Evolutionary conservation across 2,113 vertebrate species (phyloP), one percentile per base, ranked within the genome.

Genomic region (Laterallus jamaicensis): DNA sequence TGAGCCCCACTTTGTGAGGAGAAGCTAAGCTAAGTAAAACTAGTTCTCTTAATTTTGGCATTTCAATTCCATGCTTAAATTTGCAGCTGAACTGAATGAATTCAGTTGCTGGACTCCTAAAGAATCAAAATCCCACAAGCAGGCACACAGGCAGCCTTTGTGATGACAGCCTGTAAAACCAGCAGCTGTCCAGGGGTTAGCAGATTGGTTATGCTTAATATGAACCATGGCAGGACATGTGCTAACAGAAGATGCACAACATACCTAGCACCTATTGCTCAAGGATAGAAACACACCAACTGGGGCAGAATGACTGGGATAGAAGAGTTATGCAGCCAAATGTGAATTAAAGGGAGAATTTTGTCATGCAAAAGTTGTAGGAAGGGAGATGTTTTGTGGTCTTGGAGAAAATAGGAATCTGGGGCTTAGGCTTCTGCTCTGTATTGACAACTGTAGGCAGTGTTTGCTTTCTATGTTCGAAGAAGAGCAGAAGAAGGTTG

Each of bases 161-260:
- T 95, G 96, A 37, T 94, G 94, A 35, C 93, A 97, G 92, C 71
- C 68, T 96, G 90, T 67, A 81, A 86, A 80, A 59, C 55, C 93
- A 95, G 94, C 95, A 96, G 96, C 94, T 97, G 95, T 44, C 64
- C 92, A 92, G 88, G 95, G 76, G 82, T 93, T 86, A 90, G 86
- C 52, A 81, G 52, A 40, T 84, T 88, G 95, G 79, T 62, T 87
- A 44, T 86, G 90, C 85, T 71, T 54, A 49, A 4, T 49, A 73
- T 52, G 82, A 67, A 32, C 82, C 42, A 3, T 42, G 31, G 86
- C 50, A 15, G 68, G 90, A 47, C 58, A 39, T 74, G 85, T 56
- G 84, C 15, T 9, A 63, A 28, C 40, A 44, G 68, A 87, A 40
- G 63, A 82, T 55, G 91, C 74, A 17, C 11, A 0, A 62, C 88